A percentile compares a stretch with the other conserved stretches of the same genome.
phyloP scores from a whole-genome alignment of 2,888 invertebrate genomes.

The Antitype chi region DNA sequence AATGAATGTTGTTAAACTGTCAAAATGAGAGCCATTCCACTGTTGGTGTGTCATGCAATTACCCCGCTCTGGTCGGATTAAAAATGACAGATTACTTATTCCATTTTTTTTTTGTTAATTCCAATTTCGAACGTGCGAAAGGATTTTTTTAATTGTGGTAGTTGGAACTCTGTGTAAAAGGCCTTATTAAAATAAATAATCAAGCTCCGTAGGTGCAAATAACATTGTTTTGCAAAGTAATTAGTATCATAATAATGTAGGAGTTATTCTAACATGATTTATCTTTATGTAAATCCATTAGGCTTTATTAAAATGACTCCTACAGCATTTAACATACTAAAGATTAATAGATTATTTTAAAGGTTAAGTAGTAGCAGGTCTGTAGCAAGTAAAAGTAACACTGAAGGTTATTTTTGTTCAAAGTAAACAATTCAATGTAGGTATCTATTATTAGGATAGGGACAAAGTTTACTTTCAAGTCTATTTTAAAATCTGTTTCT shows the following conservation, averaged over 20 bases:
- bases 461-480: constrained; percentile 31
- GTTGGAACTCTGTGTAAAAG: background rate
- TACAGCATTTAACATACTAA: constrained; percentile 23
- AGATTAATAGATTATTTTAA: constrained; percentile 23
- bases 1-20: too few species aligned
- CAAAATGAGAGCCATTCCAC: too few species aligned
- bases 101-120: too few species aligned
- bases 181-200: constrained; percentile 12
- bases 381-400: constrained; percentile 34
- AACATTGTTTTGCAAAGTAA: constrained; percentile 17
- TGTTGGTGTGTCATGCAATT: too few species aligned
- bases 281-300: constrained; percentile 29
- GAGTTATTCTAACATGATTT: constrained; percentile 6
- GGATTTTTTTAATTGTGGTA: background rate
- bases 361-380: constrained; percentile 16
- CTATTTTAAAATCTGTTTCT: constrained; percentile 30
- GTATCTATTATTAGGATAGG: constrained; percentile 27
- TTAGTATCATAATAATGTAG: constrained; percentile 19
- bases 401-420: constrained; percentile 55
- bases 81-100: background rate
- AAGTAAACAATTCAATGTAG: constrained; percentile 46
- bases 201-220: constrained; percentile 8
- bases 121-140: background rate
- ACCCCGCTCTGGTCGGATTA: background rate
- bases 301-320: constrained; percentile 38